A percentile compares a stretch with the other conserved stretches of the same genome.
These are phyloP conservation scores for Parauchenoglanis ngamensis DNA, from an alignment of 2,797 vertebrate genomes.

Conservation along the genomic window DNA sequence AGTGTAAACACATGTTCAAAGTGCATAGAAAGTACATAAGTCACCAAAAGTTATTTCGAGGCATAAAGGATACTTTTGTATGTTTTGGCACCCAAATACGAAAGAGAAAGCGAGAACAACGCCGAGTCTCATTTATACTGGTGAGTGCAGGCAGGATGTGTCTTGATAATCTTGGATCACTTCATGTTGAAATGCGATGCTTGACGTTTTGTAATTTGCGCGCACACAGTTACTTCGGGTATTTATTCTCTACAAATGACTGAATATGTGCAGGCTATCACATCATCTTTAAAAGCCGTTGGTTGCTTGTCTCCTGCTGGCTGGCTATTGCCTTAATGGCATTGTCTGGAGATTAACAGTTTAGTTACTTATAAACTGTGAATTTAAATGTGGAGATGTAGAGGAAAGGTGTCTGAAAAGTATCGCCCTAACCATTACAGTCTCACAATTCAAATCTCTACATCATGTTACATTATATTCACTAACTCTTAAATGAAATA, in stretches of 20 bases:
- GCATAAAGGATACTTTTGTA: neutral
- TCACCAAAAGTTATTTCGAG: neutral
- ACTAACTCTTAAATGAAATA: neutral
- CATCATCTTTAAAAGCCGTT: neutral
- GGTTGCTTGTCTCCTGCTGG: neutral
- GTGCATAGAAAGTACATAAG: neutral
- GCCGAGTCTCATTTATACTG: neutral
- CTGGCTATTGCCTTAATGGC: neutral
- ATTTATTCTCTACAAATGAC: neutral
- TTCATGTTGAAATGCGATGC: neutral
- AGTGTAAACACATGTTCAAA: neutral
- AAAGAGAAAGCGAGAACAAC: neutral
- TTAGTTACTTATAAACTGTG: neutral
- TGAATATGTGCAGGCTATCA: neutral
- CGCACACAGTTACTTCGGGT: neutral
- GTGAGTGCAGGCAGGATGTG: too few species aligned
- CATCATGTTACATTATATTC: neutral
- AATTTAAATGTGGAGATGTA: constrained; percentile 1
- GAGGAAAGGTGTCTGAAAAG: neutral
- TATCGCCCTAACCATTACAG: neutral
- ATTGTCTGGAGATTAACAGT: neutral
- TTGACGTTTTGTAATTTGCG: neutral
- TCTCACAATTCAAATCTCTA: neutral
- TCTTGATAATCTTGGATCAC: neutral
- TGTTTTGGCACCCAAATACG: neutral